Evolutionary conservation across 2,113 vertebrate species (phyloP), one percentile per base, ranked within the genome.

Genomic region (Dermatemys mawii): DNA sequence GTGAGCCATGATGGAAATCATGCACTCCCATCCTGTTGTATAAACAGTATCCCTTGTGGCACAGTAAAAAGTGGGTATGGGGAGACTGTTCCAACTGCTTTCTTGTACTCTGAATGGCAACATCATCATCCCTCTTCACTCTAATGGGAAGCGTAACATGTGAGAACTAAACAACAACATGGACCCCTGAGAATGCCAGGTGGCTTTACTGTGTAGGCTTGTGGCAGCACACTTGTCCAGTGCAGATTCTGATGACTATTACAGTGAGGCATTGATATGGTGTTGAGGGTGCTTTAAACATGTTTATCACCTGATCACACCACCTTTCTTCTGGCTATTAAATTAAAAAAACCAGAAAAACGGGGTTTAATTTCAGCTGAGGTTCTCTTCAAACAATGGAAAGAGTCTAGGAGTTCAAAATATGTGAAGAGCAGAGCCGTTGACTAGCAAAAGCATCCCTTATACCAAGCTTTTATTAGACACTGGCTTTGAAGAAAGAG

Each of bases 261-360:
- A 38, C 26, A 10, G n/a, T 35, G 78, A 9, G 21, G 35, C 8
- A 46, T 0, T 41, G 1, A 41, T 0, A 32, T 1, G 4, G 50
- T 57, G 81, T 49, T 38, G 50, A 81, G 22, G 27, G 26, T 14
- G 48, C 79, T 54, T 54, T 41, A 41, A 54, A 85, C 41, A 19
- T 0, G 6, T 41, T 75, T 27, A 27, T 44, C 70, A 75, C 27
- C 11, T 44, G 11, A 12, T 24, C 12, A 44, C 4, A 29, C 19
- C 4, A 29, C 19, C 21, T 32, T 0, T 63, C 50, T 86, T 67
- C 76, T 49, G 19, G 2, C 21, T 41, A 81, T 5, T 24, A 48
- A 53, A 76, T 81, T 50, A 29, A 87, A 4, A 3, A 32, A 46
- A 55, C 70, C n/a, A 38, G 32, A 21, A 75, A 44, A 12, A 75